Conservation (phyloP, 2,797 vertebrate genomes). For the Danio jaintianensis region DNA sequence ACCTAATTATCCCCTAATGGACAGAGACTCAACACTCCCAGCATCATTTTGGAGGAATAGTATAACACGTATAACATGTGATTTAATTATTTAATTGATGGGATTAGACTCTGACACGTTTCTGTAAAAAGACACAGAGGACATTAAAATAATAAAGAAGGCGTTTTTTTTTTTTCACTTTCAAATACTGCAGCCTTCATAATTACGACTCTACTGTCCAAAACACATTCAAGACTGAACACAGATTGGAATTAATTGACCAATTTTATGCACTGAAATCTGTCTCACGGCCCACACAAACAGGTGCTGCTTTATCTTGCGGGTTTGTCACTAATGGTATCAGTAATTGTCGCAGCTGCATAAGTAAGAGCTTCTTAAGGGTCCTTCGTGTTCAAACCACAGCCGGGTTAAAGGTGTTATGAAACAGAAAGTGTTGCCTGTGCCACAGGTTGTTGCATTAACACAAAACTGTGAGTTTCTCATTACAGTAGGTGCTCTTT, state of each 20-base stretch:
- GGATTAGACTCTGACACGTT: conserved; percentile 4
- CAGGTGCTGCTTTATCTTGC: conserved; percentile 41
- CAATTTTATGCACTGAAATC: conserved; percentile 17
- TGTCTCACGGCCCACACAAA: conserved; percentile 32
- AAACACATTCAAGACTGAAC: conserved; percentile 20
- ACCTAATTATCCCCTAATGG: conserved; percentile 16
- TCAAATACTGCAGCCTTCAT: conserved; percentile 29
- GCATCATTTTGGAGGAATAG: not conserved
- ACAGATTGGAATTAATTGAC: conserved; percentile 35
- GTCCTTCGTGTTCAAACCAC: not conserved
- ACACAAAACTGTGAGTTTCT: not conserved
- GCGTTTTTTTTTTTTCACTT: not conserved
- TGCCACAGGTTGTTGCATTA: conserved; percentile 12
- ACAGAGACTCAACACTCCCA: not conserved
- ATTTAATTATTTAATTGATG: conserved; percentile 16
- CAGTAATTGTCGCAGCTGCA: conserved; percentile 32
- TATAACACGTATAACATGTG: not conserved
- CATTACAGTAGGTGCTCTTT: not conserved
- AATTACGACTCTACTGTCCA: conserved; percentile 26
- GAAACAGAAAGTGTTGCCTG: not conserved
- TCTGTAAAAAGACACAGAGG: not conserved
- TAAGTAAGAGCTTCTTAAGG: conserved; percentile 29
- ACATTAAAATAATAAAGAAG: conserved; percentile 37
- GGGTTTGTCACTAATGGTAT: not conserved
- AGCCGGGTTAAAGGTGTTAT: conserved; percentile 8